A percentile compares a stretch with the other conserved stretches of the same genome.
phyloP scores from a whole-genome alignment of 2,113 vertebrate genomes.

The Drymodes brunneopygia region DNA sequence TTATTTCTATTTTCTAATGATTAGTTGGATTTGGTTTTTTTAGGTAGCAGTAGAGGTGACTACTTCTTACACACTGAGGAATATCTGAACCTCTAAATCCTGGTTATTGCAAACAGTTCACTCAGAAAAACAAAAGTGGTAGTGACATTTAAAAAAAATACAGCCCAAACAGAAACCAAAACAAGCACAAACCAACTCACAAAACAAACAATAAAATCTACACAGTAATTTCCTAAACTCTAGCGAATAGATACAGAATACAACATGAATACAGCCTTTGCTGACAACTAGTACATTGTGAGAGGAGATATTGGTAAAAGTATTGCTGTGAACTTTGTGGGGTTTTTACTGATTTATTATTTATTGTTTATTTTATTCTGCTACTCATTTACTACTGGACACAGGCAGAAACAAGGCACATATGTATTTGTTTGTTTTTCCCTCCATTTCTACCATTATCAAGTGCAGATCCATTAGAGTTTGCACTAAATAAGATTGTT shows the following conservation, averaged over 20 bases:
- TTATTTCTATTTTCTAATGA: background rate
- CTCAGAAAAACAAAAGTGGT: background rate
- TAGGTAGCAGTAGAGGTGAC: background rate
- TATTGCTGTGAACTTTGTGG: background rate
- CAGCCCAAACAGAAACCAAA: background rate
- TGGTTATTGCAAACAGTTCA: background rate
- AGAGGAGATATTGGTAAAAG: background rate
- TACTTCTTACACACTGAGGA: background rate
- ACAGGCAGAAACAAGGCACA: background rate
- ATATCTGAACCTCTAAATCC: background rate
- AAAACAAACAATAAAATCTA: background rate
- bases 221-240: background rate
- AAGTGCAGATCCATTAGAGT: background rate
- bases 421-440: too few species aligned
- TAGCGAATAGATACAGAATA: background rate
- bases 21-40: fast-evolving
- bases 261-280: background rate
- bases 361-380: background rate
- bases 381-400: background rate
- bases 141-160: background rate
- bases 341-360: background rate
- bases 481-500: background rate
- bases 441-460: background rate
- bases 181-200: background rate
- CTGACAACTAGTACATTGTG: background rate